Percentiles rank a stretch among this genome's conserved stretches.
These are phyloP conservation scores for Acromyrmex echinatior DNA, from an alignment of 1,140 invertebrate species.

Conservation along the genomic window DNA sequence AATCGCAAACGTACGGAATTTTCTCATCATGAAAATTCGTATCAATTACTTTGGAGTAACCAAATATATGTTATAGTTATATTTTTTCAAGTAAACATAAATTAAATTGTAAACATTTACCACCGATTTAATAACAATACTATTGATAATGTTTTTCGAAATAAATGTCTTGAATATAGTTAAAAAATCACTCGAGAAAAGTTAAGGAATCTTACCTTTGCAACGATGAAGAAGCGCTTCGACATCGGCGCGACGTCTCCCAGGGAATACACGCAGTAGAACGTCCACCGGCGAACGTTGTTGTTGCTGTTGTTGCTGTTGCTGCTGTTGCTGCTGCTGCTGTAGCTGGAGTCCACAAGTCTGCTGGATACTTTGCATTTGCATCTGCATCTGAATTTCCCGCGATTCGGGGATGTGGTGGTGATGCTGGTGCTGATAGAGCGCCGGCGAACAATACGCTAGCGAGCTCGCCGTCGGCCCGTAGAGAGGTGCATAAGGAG, in stretches of 20 bases:
- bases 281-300: slow-evolving; percentile 92
- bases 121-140: background rate
- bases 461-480: slow-evolving; percentile 84
- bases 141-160: background rate
- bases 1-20: background rate
- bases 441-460: slow-evolving; percentile 84
- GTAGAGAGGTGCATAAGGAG: slow-evolving; percentile 83
- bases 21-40: background rate
- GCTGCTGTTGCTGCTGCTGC: slow-evolving; percentile 83
- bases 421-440: slow-evolving; percentile 84
- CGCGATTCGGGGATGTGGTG: slow-evolving; percentile 82
- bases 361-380: slow-evolving; percentile 84
- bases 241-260: slow-evolving; percentile 93
- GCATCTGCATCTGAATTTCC: slow-evolving; percentile 85
- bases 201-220: slow-evolving; percentile 86
- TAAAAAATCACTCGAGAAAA: slow-evolving; percentile 25
- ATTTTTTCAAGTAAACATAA: background rate
- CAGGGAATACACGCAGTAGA: slow-evolving; percentile 93
- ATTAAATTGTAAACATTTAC: background rate
- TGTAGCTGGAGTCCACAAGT: slow-evolving; percentile 82
- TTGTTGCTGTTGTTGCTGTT: slow-evolving; percentile 76
- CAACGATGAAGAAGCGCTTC: slow-evolving; percentile 92
- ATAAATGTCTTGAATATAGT: background rate
- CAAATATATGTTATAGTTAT: background rate
- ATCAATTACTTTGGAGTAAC: background rate